Conservation (phyloP, 2,888 invertebrate species). For the Entomobrya multifasciata region DNA sequence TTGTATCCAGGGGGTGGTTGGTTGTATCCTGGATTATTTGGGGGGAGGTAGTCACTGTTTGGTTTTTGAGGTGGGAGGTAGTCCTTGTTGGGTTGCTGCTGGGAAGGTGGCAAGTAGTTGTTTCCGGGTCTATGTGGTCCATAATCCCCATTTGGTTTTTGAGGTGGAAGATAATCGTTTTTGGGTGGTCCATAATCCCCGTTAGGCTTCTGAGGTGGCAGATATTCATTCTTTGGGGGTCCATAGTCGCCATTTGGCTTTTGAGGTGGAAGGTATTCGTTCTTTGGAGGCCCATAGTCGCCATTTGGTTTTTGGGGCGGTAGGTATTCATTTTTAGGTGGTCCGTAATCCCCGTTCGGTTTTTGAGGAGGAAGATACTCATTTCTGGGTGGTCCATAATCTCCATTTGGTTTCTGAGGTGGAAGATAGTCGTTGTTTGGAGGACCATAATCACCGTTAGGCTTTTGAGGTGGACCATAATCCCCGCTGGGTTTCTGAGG, state of each 20-base stretch:
- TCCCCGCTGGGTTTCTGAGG: constrained; percentile 23
- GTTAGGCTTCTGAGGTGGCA: constrained; percentile 43
- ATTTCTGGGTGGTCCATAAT: constrained; percentile 47
- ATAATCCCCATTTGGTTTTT: constrained; percentile 19
- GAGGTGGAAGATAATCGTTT: constrained; percentile 9
- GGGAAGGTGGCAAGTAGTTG: not conserved
- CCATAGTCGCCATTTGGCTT: constrained; percentile 46
- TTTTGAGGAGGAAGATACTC: constrained; percentile 53
- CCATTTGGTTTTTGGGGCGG: constrained; percentile 55
- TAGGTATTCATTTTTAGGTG: constrained; percentile 35
- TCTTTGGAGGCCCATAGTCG: constrained; percentile 55
- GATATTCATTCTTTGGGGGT: not conserved
- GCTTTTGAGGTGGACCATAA: constrained; percentile 55
- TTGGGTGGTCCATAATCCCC: constrained; percentile 39
- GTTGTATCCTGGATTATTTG: constrained; percentile 11
- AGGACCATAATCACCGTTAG: constrained; percentile 33
- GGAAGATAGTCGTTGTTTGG: constrained; percentile 39
- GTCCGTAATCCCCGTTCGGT: constrained; percentile 14
- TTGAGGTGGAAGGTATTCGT: constrained; percentile 69
- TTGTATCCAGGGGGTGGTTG: constrained; percentile 14
- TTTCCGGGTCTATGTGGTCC: not conserved
- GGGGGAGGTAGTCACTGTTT: not conserved
- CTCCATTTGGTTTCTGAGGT: constrained; percentile 38
- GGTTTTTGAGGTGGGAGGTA: constrained; percentile 1
- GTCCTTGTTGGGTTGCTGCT: not conserved